A percentile compares a stretch with the other conserved stretches of the same genome.
Evolutionary conservation across 2,888 invertebrate genomes (phyloP).

Genomic region (Venustoraphidia nigricollis): DNA sequence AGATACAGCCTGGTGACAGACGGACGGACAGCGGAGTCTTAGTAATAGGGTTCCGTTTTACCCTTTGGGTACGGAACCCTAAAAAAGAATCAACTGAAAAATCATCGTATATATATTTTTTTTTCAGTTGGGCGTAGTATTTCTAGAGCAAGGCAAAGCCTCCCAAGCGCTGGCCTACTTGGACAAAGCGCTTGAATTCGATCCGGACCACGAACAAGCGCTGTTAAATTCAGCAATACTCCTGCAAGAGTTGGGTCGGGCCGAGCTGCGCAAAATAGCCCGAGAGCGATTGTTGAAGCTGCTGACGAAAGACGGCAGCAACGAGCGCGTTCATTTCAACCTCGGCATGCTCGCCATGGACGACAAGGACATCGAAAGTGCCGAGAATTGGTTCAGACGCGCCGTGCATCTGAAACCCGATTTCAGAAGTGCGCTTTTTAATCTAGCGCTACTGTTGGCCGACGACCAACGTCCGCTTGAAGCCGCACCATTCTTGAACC

Average conservation of each 20-base stretch:
- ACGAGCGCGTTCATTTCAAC: conserved; percentile 89
- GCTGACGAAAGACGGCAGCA: conserved; percentile 57
- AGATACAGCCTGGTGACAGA: no score
- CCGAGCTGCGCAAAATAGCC: conserved; percentile 63
- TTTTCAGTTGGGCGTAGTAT: conserved; percentile 78
- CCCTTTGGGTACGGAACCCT: no score
- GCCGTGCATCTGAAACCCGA: conserved; percentile 78
- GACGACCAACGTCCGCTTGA: conserved; percentile 79
- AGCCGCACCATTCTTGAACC: conserved; percentile 83
- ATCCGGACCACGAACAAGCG: conserved; percentile 91
- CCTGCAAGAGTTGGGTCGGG: conserved; percentile 75
- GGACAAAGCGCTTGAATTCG: conserved; percentile 81
- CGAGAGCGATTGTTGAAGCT: conserved; percentile 68
- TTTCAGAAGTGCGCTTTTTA: conserved; percentile 88
- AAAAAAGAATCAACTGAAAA: no score
- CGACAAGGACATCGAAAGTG: conserved; percentile 72
- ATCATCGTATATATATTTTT: conserved; percentile 6
- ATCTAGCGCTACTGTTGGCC: conserved; percentile 76
- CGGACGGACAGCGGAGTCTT: no score
- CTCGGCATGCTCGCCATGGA: conserved; percentile 96
- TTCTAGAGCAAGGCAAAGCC: conserved; percentile 82
- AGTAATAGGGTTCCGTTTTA: no score
- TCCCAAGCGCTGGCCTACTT: conserved; percentile 82
- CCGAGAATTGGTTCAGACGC: conserved; percentile 81
- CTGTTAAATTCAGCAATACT: conserved; percentile 89